These are phyloP conservation scores for Theodoxus fluviatilis DNA, from an alignment of 2,888 invertebrate genomes.

Conservation along the genomic window DNA sequence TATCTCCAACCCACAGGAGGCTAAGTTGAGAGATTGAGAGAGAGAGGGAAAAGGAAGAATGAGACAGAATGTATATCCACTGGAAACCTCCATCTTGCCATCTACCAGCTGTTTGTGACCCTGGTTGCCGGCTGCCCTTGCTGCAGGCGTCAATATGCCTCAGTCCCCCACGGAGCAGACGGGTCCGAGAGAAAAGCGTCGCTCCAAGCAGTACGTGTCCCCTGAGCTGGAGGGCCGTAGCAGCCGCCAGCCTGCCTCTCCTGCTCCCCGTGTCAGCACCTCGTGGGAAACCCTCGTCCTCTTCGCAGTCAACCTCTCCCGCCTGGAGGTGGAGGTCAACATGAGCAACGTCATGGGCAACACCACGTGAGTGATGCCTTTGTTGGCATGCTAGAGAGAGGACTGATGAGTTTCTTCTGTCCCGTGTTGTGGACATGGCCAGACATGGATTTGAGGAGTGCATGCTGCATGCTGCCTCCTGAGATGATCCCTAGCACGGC, in stretches of 20 bases:
- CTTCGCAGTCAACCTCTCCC: slow-evolving; percentile 94
- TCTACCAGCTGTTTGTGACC: too few relatives aligned
- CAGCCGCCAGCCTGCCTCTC: slow-evolving; percentile 16
- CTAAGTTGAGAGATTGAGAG: too few relatives aligned
- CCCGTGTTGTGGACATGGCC: background rate
- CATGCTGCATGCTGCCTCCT: too few relatives aligned
- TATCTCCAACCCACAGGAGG: too few relatives aligned
- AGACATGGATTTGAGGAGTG: too few relatives aligned
- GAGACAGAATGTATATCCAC: too few relatives aligned
- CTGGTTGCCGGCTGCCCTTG: too few relatives aligned
- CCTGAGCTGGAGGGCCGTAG: slow-evolving; percentile 32
- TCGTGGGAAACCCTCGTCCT: slow-evolving; percentile 95
- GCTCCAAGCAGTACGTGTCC: slow-evolving; percentile 30
- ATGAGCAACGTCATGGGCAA: slow-evolving; percentile 99
- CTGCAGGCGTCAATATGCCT: background rate
- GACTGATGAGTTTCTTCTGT: too few relatives aligned
- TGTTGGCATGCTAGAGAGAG: too few relatives aligned
- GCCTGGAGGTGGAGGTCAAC: slow-evolving; percentile 96
- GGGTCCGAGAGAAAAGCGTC: slow-evolving; percentile 27
- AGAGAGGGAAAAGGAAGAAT: too few relatives aligned
- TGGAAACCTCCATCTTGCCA: too few relatives aligned
- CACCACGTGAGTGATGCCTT: slow-evolving; percentile 76
- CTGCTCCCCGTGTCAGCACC: slow-evolving; percentile 30
- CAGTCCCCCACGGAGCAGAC: slow-evolving; percentile 42
- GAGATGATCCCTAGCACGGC: too few relatives aligned